phyloP scores from a whole-genome alignment of 1,140 invertebrate species.

The Achatina immaculata region DNA sequence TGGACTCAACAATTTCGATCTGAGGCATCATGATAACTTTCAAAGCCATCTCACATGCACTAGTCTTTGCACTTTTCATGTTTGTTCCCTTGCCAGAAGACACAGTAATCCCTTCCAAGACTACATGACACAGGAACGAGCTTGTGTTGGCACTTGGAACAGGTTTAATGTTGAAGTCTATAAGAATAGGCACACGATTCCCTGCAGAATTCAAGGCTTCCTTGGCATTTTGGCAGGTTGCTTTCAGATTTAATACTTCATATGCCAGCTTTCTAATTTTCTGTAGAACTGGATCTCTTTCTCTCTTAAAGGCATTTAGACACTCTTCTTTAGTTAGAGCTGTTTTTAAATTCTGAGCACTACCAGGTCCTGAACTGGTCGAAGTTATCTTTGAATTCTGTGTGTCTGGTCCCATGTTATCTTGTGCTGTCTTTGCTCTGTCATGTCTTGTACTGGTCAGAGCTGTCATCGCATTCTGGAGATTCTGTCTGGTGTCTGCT shows the following conservation, averaged over 20 bases:
- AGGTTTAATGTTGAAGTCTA: not conserved
- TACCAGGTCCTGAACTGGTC: not conserved
- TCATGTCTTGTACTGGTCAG: too few species aligned
- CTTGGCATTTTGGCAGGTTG: conserved; percentile 30
- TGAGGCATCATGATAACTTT: conserved; percentile 46
- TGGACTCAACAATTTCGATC: conserved; percentile 43
- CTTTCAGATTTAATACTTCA: conserved; percentile 34
- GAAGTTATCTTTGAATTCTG: not conserved
- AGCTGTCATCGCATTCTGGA: too few species aligned
- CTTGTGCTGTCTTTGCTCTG: too few species aligned
- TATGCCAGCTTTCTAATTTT: conserved; percentile 38
- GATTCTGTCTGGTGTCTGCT: too few species aligned
- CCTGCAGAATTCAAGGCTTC: conserved; percentile 37
- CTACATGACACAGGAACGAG: conserved; percentile 48
- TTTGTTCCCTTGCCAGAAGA: conserved; percentile 42
- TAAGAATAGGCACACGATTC: conserved; percentile 24
- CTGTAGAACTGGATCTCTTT: conserved; percentile 7
- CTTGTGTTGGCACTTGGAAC: not conserved
- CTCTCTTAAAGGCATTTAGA: not conserved
- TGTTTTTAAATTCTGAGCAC: not conserved
- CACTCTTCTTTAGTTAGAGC: not conserved
- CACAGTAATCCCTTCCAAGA: conserved; percentile 47
- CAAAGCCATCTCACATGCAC: conserved; percentile 55
- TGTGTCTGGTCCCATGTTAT: too few species aligned
- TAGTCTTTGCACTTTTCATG: conserved; percentile 57